Evolutionary conservation across 1,140 invertebrate genomes (phyloP).

Genomic region (Drosophila lacertosa): DNA sequence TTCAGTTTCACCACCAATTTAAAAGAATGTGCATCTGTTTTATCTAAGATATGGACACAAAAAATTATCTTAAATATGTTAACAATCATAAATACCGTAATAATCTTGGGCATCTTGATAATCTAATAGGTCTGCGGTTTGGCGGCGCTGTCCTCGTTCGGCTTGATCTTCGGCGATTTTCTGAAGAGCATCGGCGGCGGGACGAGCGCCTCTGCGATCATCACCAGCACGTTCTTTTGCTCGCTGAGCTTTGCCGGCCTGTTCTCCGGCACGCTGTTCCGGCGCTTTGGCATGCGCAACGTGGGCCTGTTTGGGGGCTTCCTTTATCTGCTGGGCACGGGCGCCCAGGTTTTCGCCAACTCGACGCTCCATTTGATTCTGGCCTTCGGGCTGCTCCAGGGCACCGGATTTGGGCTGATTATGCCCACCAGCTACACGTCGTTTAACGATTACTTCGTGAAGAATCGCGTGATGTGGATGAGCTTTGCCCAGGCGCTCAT

Average conservation of each 20-base stretch:
- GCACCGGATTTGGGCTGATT: constrained; percentile 86
- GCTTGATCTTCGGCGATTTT: constrained; percentile 87
- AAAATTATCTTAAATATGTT: too few species aligned
- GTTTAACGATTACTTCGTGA: constrained; percentile 86
- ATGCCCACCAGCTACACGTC: constrained; percentile 86
- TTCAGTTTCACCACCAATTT: too few species aligned
- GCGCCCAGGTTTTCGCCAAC: constrained; percentile 85
- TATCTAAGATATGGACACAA: too few species aligned
- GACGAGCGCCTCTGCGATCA: constrained; percentile 86
- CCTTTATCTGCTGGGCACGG: constrained; percentile 85
- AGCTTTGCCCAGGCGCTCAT: constrained; percentile 86
- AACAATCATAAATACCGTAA: too few species aligned
- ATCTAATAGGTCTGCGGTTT: constrained; percentile 85
- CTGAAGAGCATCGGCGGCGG: constrained; percentile 86
- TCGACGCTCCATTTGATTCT: constrained; percentile 85
- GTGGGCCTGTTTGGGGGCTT: constrained; percentile 86
- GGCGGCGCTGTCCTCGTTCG: constrained; percentile 87
- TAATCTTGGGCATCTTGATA: too few species aligned
- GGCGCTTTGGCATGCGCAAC: constrained; percentile 85
- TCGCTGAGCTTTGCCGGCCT: constrained; percentile 86
- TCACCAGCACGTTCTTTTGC: constrained; percentile 87
- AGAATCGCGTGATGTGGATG: constrained; percentile 86
- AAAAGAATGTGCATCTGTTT: too few species aligned
- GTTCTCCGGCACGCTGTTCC: constrained; percentile 85
- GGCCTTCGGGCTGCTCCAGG: constrained; percentile 86